Evolutionary conservation across 2,113 vertebrate genomes (phyloP), one percentile per base, ranked within the genome.

Genomic region (Australoheros scitulus): DNA sequence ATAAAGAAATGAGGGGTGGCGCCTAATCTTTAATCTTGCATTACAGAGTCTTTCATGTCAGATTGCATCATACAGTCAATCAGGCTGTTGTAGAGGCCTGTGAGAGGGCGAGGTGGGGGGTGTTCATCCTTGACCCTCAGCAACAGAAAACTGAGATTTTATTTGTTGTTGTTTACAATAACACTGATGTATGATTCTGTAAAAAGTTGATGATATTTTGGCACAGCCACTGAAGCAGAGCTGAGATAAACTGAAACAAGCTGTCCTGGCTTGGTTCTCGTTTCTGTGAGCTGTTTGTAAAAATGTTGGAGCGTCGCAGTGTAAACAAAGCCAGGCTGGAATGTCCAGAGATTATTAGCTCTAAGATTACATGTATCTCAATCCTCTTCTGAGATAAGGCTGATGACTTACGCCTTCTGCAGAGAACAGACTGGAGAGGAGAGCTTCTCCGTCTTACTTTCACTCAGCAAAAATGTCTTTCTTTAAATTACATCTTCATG

Each of bases 281-380:
- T 61, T 55, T 65, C 68, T 76, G 20, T 15, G 70, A 63, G 59
- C 22, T 24, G 77, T 83, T 74, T 82, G 81, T 77, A 79, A 77
- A 36, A 13, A 29, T 26, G 24, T 3, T 68, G 83, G 83, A 86
- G 60, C 60, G 59, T 57, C 74, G 2, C 1, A 10, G 52, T 11
- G 76, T 61, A 84, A 84, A 90, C 85, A 80, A 11, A 77, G 68
- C 78, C 81, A 14, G 18, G 9, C 29, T 18, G 38, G 26, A 72
- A 52, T 72, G 63, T 52, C 61, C 74, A 61, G 6, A 79, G 77
- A 87, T 87, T 83, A 87, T 76, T 80, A 76, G 68, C 63, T 50
- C 63, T 7, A 15, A 76, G 58, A 78, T 75, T 61, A 79, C 76
- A 81, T 22, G 52, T 43, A 38, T 60, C 68, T n/a, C 34, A 61